A percentile compares a stretch with the other conserved stretches of the same genome.
Conservation (phyloP, 2,888 invertebrate species). For the Amphipoea oculea region DNA sequence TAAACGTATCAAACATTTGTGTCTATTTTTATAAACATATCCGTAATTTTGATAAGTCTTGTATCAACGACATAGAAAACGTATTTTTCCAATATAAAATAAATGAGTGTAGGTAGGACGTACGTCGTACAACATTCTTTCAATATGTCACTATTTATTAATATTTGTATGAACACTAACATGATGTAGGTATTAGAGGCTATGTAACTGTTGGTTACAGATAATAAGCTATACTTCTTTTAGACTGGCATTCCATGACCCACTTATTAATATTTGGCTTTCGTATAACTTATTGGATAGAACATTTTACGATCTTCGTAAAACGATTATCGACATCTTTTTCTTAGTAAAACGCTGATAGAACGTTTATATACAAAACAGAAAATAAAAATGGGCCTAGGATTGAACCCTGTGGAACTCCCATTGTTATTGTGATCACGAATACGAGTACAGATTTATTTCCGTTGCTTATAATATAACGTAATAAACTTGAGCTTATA, state of each 20-base stretch:
- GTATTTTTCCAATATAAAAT: slow-evolving; percentile 44
- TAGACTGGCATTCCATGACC: neutral
- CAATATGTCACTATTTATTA: neutral
- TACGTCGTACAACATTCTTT: slow-evolving; percentile 1
- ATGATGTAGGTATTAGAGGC: neutral
- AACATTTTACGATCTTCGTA: neutral
- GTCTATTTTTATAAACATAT: slow-evolving; percentile 63
- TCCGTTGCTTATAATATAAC: neutral
- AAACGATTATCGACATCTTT: neutral
- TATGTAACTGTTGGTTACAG: slow-evolving; percentile 6
- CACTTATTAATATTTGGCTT: neutral
- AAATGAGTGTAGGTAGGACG: neutral
- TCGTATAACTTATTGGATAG: neutral
- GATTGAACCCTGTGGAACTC: slow-evolving; percentile 25
- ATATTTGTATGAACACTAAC: neutral
- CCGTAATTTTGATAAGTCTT: slow-evolving; percentile 53
- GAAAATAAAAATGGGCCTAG: slow-evolving; percentile 1
- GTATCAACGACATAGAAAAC: slow-evolving; percentile 22
- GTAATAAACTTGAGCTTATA: slow-evolving; percentile 5
- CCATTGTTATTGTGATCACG: neutral
- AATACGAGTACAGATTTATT: neutral
- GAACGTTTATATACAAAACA: neutral
- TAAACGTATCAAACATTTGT: slow-evolving; percentile 39
- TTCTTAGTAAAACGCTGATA: neutral
- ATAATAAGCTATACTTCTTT: neutral